Percentiles rank a stretch among this genome's conserved stretches.
phyloP scores from a whole-genome alignment of 2,113 vertebrate species.

The Drymodes brunneopygia region DNA sequence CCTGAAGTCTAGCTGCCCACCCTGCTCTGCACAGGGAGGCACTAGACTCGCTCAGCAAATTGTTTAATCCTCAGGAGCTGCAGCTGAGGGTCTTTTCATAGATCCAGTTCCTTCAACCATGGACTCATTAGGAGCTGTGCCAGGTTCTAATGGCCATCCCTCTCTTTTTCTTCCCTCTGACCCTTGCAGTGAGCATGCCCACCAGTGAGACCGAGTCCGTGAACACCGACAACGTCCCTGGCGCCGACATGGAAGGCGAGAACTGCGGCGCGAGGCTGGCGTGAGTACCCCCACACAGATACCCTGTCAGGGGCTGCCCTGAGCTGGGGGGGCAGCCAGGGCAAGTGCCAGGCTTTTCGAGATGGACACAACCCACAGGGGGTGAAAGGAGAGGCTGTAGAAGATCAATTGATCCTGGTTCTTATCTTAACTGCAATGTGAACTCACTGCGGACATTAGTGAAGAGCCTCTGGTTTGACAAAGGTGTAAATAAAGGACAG shows the following conservation, averaged over 20 bases:
- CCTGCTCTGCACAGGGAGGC: background rate
- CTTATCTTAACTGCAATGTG: background rate
- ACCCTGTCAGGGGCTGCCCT: background rate
- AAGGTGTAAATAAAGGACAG: background rate
- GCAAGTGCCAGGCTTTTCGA: background rate
- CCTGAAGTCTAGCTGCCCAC: background rate
- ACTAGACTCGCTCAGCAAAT: background rate
- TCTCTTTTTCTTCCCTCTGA: conserved; percentile 27
- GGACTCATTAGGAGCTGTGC: background rate
- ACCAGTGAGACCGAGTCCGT: conserved; percentile 97
- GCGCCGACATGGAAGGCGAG: conserved; percentile 92
- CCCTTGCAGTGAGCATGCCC: conserved; percentile 94
- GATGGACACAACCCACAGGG: background rate
- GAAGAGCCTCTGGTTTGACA: background rate
- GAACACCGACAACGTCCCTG: conserved; percentile 94
- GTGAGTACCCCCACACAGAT: conserved; percentile 79
- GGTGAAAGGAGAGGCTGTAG: background rate
- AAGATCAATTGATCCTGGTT: background rate
- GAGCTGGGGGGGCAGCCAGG: background rate
- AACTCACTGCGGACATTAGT: background rate
- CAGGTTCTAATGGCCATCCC: background rate
- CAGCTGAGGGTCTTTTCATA: background rate
- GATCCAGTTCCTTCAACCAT: background rate
- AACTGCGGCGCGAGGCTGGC: conserved; percentile 92
- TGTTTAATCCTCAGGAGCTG: background rate